Evolutionary conservation across 2,113 vertebrate genomes (phyloP).

Genomic region (Aegotheles bennettii): DNA sequence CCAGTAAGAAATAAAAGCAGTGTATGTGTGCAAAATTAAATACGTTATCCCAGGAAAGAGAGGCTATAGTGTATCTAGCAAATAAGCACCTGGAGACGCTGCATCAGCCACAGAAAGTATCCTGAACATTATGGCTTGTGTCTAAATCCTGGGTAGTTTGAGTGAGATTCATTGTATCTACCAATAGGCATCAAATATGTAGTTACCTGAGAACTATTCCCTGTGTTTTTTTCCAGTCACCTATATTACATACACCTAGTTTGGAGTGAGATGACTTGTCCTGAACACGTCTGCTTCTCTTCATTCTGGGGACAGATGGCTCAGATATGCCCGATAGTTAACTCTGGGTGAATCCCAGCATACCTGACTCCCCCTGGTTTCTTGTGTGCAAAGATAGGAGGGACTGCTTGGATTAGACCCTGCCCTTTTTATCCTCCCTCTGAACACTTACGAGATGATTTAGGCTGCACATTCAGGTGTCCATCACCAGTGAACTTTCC

Average conservation of each 20-base stretch:
- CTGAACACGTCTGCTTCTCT: not conserved
- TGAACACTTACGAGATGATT: not conserved
- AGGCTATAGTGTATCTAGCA: not conserved
- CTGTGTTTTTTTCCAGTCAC: not conserved
- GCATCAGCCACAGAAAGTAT: not conserved
- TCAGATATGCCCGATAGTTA: not conserved
- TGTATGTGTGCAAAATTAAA: not conserved
- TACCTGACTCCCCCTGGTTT: not conserved
- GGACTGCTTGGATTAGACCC: not conserved
- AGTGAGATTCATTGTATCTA: not conserved
- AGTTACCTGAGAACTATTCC: not conserved
- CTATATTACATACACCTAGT: not conserved
- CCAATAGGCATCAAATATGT: not conserved
- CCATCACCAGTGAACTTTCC: not conserved
- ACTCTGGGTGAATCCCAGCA: not conserved
- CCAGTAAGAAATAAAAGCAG: not conserved
- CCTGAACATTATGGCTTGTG: not conserved
- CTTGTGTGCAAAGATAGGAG: not conserved
- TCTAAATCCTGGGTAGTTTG: not conserved
- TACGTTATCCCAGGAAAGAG: not conserved
- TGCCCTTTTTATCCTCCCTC: not conserved
- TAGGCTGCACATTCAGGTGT: not conserved
- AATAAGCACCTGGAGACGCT: not conserved
- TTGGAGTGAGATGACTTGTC: not conserved
- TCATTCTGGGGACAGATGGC: not conserved